Base-by-base conservation (phyloP, 2,113 vertebrate genomes). In the Otolemur garnettii region DNA sequence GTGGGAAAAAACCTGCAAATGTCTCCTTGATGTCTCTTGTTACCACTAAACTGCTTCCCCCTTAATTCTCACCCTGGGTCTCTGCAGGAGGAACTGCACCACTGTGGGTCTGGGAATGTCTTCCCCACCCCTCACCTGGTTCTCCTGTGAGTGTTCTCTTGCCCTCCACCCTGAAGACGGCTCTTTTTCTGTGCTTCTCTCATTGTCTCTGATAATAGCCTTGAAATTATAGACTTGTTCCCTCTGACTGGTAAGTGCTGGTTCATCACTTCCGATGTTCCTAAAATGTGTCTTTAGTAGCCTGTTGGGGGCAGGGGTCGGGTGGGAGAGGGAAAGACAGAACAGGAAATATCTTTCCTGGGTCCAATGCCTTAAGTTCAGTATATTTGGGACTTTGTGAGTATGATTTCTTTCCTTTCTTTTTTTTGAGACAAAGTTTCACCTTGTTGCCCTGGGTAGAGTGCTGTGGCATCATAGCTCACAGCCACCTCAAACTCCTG, bases 11-110 rank as follows among this genome's bases (percentile, higher is more conserved):
- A 55, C 57, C 42, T 89, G 4, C 84, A 90, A 95, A 85, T 84
- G 14, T 81, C 93, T 96, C 83, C 66, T 92, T 93, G 81, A 94
- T 96, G 59, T 30, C 82, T 93, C 84, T 59, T 97, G 33, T 95
- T 91, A 28, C 24, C 60, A 66, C 80, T 91, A 80, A 50, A 75
- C 93, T 88, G 80, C 88, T 91, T 90, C 15, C 64, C 57, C 91
- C 77, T 90, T 96, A 62, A 82, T 28, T 57, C 87, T 93, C 75
- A 91, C 94, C 92, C 80, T 78, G 96, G 88, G 85, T 92, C 19
- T 82, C 74, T 64, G 35, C 85, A 79, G 78, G 95, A 95, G 81
- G 72, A 96, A 82, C 64, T 3, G 9, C 74, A 66, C 53, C 66
- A 64, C 53, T 68, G 30, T 89, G 60, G 91, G 42, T 2, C 55